phyloP scores from a whole-genome alignment of 2,888 invertebrate genomes.

The Drosophila fungiperda region DNA sequence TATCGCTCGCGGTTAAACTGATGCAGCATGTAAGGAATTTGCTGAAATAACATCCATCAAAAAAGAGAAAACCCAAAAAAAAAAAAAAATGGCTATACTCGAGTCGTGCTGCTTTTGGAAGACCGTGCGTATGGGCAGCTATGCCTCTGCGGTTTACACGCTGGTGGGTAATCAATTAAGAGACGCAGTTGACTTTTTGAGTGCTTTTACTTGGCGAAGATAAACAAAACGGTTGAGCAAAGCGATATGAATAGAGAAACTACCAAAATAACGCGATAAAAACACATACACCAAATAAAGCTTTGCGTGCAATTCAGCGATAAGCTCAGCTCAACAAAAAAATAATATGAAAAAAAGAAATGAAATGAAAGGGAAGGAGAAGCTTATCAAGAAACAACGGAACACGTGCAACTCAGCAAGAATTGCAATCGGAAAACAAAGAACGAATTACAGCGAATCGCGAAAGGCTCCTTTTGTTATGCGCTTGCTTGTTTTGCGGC shows the following conservation, averaged over 20 bases:
- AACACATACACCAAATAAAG: not conserved
- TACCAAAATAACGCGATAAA: not conserved
- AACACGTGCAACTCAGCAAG: not conserved
- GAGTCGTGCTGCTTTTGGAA: conserved; percentile 84
- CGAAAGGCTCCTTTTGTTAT: not conserved
- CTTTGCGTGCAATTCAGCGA: not conserved
- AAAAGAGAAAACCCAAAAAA: not conserved
- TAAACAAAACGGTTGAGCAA: conserved; percentile 10
- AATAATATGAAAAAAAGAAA: not conserved
- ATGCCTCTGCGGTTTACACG: conserved; percentile 80
- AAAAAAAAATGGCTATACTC: conserved; percentile 78
- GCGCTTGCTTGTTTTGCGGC: not conserved
- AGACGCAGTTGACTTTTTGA: conserved; percentile 44
- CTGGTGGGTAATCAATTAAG: conserved; percentile 69
- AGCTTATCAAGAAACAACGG: not conserved
- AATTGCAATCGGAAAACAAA: not conserved
- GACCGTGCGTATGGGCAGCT: conserved; percentile 82
- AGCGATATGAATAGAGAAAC: not conserved
- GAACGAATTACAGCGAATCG: too few relatives aligned
- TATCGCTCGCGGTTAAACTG: not conserved
- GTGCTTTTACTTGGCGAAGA: conserved; percentile 11
- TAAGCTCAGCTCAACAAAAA: not conserved
- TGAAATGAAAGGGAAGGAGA: not conserved
- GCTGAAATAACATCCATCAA: conserved; percentile 28
- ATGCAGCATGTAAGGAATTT: conserved; percentile 45